These are phyloP conservation scores for Cotesia congregata DNA, from an alignment of 2,888 invertebrate genomes.

Conservation along the genomic window DNA sequence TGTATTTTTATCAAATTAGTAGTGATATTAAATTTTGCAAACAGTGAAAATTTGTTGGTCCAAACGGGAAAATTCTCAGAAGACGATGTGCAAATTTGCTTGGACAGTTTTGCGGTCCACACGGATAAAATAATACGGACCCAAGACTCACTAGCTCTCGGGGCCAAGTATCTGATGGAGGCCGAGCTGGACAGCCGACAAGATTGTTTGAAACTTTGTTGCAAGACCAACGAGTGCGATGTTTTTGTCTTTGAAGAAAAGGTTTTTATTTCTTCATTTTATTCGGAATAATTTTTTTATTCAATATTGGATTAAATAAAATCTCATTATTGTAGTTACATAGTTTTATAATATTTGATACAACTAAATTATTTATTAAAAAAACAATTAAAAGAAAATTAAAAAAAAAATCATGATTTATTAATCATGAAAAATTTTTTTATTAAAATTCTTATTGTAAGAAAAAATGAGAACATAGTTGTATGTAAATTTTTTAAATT, in stretches of 20 bases:
- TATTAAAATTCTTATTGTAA: too few species aligned
- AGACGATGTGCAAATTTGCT: conserved; percentile 78
- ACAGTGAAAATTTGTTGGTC: conserved; percentile 53
- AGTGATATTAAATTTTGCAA: conserved; percentile 53
- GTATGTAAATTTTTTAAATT: too few species aligned
- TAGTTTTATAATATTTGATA: not conserved
- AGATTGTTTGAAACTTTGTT: conserved; percentile 89
- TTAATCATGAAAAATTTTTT: too few species aligned
- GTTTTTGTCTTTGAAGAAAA: conserved; percentile 94
- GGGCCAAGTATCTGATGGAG: conserved; percentile 90
- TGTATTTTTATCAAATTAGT: conserved; percentile 57
- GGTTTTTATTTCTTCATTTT: conserved; percentile 70
- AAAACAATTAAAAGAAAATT: too few species aligned
- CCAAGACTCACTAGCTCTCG: conserved; percentile 89
- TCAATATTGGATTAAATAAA: not conserved
- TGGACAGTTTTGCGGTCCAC: conserved; percentile 86
- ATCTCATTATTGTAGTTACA: not conserved
- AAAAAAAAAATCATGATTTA: too few species aligned
- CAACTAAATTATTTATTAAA: too few species aligned
- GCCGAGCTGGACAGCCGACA: conserved; percentile 84
- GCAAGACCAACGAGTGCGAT: conserved; percentile 88
- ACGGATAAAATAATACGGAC: conserved; percentile 92
- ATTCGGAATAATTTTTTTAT: not conserved
- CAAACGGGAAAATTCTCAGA: conserved; percentile 69
- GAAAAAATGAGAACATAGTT: too few species aligned